phyloP scores from a whole-genome alignment of 2,797 vertebrate genomes.

The Pseudochromis fuscus region DNA sequence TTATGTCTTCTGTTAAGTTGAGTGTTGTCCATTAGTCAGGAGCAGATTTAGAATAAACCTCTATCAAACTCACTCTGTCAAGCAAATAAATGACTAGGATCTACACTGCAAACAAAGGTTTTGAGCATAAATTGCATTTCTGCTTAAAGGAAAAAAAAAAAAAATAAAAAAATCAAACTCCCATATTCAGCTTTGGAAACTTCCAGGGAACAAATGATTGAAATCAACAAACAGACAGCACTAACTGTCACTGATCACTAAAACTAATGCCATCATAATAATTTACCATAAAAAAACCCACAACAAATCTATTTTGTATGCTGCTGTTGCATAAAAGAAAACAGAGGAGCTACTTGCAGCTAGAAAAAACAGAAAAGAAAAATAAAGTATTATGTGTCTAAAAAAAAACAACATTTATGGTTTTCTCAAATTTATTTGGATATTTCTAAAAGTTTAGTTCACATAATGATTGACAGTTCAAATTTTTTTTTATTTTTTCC shows the following conservation, averaged over 20 bases:
- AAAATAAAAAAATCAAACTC: background rate
- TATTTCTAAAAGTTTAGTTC: background rate
- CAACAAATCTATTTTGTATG: background rate
- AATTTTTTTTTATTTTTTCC: background rate
- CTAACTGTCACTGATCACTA: background rate
- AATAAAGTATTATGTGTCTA: too few species aligned
- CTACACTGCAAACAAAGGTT: background rate
- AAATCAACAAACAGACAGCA: background rate
- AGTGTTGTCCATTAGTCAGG: too few species aligned
- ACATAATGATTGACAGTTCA: background rate
- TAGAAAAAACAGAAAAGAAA: constrained; percentile 6
- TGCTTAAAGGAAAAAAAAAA: background rate
- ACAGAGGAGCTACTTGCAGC: constrained; percentile 10
- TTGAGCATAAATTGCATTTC: background rate
- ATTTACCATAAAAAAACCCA: background rate
- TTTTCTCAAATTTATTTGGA: constrained; percentile 4
- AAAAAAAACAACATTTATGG: background rate
- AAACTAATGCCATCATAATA: background rate
- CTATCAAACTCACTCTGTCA: too few species aligned
- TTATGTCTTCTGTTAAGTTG: too few species aligned
- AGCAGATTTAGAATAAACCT: too few species aligned
- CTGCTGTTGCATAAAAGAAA: background rate
- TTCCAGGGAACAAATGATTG: background rate
- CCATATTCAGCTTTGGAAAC: background rate
- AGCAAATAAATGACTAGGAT: too few species aligned